Conservation (phyloP, 2,888 invertebrate species). For the Deilephila porcellus region DNA sequence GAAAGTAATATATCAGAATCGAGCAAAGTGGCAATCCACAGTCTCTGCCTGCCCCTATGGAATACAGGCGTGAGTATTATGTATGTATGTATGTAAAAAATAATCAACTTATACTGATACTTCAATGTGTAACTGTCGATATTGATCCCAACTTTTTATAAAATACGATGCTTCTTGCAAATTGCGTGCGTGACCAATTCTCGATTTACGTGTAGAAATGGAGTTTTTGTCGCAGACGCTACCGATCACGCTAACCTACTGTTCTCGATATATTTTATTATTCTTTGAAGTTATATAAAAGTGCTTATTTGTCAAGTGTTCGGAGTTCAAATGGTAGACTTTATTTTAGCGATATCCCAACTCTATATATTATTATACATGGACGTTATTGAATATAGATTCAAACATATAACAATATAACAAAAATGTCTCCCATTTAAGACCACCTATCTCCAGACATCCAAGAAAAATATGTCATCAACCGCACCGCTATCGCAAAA, state of each 20-base stretch:
- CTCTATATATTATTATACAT: too few species aligned
- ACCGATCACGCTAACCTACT: background rate
- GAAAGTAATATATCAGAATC: too few species aligned
- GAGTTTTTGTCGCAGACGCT: background rate
- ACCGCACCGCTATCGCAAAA: conserved; percentile 13
- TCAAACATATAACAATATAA: too few species aligned
- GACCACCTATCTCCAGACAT: too few species aligned
- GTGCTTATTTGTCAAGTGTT: background rate
- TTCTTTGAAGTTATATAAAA: background rate
- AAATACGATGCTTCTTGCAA: background rate
- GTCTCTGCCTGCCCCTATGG: too few species aligned
- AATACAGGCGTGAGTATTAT: too few species aligned
- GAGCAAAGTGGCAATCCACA: too few species aligned
- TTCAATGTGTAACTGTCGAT: background rate
- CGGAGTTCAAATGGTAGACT: too few species aligned
- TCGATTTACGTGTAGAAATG: background rate
- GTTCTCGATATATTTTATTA: background rate
- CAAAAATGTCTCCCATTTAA: too few species aligned
- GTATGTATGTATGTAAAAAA: background rate
- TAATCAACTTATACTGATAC: background rate
- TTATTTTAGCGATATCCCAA: too few species aligned
- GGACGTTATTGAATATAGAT: too few species aligned
- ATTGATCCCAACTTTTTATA: background rate
- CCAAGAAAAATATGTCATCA: conserved; percentile 1
- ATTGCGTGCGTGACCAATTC: conserved; percentile 6